phyloP scores from a whole-genome alignment of 2,888 invertebrate genomes.

The Odontomyia ornata region DNA sequence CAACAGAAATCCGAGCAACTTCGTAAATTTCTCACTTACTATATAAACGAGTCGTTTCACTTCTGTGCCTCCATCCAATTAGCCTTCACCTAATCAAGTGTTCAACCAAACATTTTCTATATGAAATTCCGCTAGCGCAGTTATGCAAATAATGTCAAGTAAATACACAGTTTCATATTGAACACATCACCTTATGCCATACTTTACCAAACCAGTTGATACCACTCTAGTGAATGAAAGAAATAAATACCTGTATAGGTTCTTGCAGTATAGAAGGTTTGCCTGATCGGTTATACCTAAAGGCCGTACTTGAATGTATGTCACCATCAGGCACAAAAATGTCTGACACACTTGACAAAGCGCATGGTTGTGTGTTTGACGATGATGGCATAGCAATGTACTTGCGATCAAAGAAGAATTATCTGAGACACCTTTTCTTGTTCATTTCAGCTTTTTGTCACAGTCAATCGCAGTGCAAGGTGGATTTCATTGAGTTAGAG shows the following conservation, averaged over 20 bases:
- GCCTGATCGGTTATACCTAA: slow-evolving; percentile 2
- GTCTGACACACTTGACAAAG: slow-evolving; percentile 23
- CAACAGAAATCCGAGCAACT: no score
- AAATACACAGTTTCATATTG: slow-evolving; percentile 19
- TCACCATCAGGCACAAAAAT: slow-evolving; percentile 11
- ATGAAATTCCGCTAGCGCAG: slow-evolving; percentile 39
- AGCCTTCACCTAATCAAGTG: slow-evolving; percentile 33
- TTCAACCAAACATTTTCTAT: slow-evolving; percentile 8
- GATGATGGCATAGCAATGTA: slow-evolving; percentile 6
- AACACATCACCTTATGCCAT: background rate
- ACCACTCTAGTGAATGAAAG: background rate
- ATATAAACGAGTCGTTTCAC: background rate
- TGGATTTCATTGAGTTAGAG: background rate
- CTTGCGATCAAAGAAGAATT: slow-evolving; percentile 18
- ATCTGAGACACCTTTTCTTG: slow-evolving; percentile 20
- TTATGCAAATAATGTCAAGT: slow-evolving; percentile 37
- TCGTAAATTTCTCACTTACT: no score
- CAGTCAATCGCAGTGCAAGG: no score
- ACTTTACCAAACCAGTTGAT: background rate
- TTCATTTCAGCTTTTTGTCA: background rate
- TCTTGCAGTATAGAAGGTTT: background rate
- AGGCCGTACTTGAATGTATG: slow-evolving; percentile 19
- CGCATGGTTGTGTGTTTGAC: background rate
- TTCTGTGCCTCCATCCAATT: slow-evolving; percentile 12
- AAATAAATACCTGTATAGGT: background rate